Evolutionary conservation across 2,888 invertebrate genomes (phyloP).

Genomic region (Orchesellides sinensis): DNA sequence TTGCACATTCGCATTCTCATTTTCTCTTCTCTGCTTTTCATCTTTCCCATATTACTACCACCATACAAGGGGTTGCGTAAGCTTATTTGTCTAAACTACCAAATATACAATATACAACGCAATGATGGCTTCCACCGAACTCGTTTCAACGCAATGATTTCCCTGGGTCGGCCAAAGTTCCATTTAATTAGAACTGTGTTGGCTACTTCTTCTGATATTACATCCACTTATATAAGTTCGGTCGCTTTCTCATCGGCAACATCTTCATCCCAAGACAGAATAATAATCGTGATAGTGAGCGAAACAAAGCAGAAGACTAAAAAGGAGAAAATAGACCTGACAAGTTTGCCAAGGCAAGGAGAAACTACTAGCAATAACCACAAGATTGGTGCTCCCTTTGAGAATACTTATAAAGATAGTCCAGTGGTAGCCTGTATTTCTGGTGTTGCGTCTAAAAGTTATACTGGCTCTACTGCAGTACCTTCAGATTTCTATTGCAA

Average conservation of each 20-base stretch:
- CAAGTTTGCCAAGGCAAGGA: slow-evolving; percentile 34
- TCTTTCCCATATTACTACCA: slow-evolving; percentile 14
- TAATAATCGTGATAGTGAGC: slow-evolving; percentile 1
- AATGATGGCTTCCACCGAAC: slow-evolving; percentile 24
- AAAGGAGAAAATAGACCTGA: slow-evolving; percentile 6
- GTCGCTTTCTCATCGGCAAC: slow-evolving; percentile 1
- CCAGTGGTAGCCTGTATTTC: slow-evolving; percentile 2
- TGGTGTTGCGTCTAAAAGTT: neutral
- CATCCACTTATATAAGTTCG: neutral
- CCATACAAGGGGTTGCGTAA: slow-evolving; percentile 29
- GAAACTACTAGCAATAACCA: slow-evolving; percentile 37
- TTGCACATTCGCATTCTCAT: neutral
- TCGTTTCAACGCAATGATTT: slow-evolving; percentile 48
- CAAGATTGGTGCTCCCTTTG: slow-evolving; percentile 57
- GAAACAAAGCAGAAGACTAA: slow-evolving; percentile 8
- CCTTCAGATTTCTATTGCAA: no score
- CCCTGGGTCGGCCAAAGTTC: slow-evolving; percentile 53
- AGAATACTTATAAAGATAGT: slow-evolving; percentile 22
- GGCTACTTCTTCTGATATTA: slow-evolving; percentile 13
- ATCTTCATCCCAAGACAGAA: slow-evolving; percentile 9
- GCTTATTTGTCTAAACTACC: slow-evolving; percentile 43
- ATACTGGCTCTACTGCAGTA: neutral
- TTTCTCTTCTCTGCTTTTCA: neutral
- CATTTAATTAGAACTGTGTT: slow-evolving; percentile 58
- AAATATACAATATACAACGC: no score